Conservation (phyloP, 2,888 invertebrate genomes). For the Tetragonisca angustula region DNA sequence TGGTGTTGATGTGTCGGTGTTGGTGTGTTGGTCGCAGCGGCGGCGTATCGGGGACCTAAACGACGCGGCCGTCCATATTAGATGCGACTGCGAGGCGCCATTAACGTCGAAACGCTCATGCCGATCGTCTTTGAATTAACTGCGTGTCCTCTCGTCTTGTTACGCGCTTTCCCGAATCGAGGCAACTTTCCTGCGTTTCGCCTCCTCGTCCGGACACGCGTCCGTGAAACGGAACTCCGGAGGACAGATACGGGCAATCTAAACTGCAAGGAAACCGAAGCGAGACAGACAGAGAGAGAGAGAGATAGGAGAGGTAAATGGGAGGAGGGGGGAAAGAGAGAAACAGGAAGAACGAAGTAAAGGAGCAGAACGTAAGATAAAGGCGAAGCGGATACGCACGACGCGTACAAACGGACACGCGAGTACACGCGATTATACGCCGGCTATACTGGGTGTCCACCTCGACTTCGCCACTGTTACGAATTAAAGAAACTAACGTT, state of each 20-base stretch:
- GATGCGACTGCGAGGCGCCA: constrained; percentile 51
- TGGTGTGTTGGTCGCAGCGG: not conserved
- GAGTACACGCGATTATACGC: not conserved
- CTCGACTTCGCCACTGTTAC: too few species aligned
- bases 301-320: not conserved
- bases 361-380: constrained; percentile 49
- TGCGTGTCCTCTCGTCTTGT: not conserved
- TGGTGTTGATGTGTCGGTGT: not conserved
- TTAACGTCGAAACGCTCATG: not conserved
- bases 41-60: constrained; percentile 10
- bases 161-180: not conserved
- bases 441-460: not conserved
- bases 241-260: too few species aligned
- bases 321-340: constrained; percentile 48
- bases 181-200: not conserved
- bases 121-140: constrained; percentile 27
- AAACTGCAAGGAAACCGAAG: not conserved
- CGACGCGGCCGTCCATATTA: constrained; percentile 41
- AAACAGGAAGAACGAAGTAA: constrained; percentile 60
- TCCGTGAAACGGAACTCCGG: too few species aligned
- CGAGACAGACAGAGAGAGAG: not conserved
- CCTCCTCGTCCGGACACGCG: too few species aligned
- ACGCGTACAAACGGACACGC: constrained; percentile 62
- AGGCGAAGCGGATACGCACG: constrained; percentile 62
- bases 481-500: too few species aligned